These are phyloP conservation scores for Achlya flavicornis DNA, from an alignment of 2,888 invertebrate species.

Conservation along the genomic window DNA sequence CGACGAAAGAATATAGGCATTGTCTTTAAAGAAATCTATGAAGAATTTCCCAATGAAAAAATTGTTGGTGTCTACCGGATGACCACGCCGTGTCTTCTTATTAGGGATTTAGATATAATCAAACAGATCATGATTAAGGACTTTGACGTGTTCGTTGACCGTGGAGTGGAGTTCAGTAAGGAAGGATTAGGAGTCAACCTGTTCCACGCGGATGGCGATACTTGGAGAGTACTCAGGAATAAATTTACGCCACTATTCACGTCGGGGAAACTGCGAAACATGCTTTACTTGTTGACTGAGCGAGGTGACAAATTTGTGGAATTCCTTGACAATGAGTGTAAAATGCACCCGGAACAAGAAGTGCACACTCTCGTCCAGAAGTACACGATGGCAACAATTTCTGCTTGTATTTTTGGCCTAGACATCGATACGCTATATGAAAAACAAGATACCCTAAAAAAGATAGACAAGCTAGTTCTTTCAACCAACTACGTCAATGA, in stretches of 20 bases:
- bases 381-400: conserved; percentile 49
- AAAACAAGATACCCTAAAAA: conserved; percentile 25
- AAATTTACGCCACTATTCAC: conserved; percentile 61
- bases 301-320: conserved; percentile 46
- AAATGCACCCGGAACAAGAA: conserved; percentile 37
- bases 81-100: conserved; percentile 49
- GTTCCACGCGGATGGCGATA: conserved; percentile 55
- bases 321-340: conserved; percentile 29
- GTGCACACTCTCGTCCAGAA: conserved; percentile 42
- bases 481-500: conserved; percentile 29
- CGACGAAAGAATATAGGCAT: conserved; percentile 35
- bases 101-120: conserved; percentile 58
- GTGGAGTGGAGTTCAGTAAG: conserved; percentile 52
- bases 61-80: conserved; percentile 58
- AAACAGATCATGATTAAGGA: conserved; percentile 62
- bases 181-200: conserved; percentile 54
- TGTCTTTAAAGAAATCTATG: conserved; percentile 46
- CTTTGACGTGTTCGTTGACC: conserved; percentile 54
- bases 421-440: conserved; percentile 39
- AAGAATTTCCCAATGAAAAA: conserved; percentile 53
- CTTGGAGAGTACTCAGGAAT: conserved; percentile 53
- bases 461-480: conserved; percentile 33
- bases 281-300: conserved; percentile 53
- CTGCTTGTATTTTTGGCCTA: conserved; percentile 53
- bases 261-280: conserved; percentile 61